These are phyloP conservation scores for Callipepla squamata DNA, from an alignment of 2,113 vertebrate species.

Conservation along the genomic window DNA sequence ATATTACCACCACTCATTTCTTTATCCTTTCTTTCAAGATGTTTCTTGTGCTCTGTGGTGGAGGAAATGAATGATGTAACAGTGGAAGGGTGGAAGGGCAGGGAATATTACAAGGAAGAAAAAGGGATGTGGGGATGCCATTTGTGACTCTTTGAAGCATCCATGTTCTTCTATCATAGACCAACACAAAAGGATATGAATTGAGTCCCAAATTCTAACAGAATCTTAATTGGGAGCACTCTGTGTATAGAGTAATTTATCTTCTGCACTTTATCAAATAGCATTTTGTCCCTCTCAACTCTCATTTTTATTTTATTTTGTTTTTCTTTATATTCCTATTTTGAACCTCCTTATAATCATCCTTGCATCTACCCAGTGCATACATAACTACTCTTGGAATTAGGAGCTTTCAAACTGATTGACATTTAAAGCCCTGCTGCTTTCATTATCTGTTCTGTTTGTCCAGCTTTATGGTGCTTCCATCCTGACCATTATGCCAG, in stretches of 20 bases:
- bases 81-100: background rate
- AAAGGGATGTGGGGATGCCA: background rate
- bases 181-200: background rate
- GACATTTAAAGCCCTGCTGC: background rate
- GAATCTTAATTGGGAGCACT: background rate
- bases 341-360: background rate
- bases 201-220: background rate
- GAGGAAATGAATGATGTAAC: rapidly evolving
- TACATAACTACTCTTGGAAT: background rate
- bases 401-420: background rate
- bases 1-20: background rate
- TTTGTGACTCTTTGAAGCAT: background rate
- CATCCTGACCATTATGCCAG: background rate
- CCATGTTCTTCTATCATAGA: background rate
- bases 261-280: background rate
- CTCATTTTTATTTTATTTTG: background rate
- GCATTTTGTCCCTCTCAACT: background rate
- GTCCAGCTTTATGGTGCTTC: background rate
- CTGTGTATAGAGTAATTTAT: background rate
- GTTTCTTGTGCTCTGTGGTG: background rate
- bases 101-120: background rate
- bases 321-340: background rate
- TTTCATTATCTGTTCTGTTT: background rate
- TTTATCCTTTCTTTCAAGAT: background rate
- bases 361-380: background rate